Percentiles rank a stretch among this genome's conserved stretches.
Evolutionary conservation across 92 coral and sea anemone genomes (phyloP).

Genomic region (Chrysogorgia sp.): DNA sequence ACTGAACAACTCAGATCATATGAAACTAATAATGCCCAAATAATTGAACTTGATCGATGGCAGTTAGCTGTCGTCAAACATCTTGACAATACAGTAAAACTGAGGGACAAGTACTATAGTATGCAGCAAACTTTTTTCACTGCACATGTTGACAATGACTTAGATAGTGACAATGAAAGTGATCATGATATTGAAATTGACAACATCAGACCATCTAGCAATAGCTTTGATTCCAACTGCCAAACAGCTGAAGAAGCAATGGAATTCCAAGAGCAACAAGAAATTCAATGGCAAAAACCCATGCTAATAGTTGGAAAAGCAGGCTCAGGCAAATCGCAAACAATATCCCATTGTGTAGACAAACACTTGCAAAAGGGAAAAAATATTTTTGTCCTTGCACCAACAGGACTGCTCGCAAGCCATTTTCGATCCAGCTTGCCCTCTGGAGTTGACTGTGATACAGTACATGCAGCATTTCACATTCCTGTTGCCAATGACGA

Average conservation of each 20-base stretch:
- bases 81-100: neutral
- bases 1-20: neutral
- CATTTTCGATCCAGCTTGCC: neutral
- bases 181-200: no score
- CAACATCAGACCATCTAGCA: no score
- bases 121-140: neutral
- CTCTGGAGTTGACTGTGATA: neutral
- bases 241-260: neutral
- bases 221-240: no score
- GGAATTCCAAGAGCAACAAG: neutral
- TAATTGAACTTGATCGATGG: neutral
- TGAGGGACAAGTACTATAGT: neutral
- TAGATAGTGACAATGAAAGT: neutral
- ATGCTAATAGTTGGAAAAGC: slow-evolving; percentile 20
- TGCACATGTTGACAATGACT: neutral
- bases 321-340: slow-evolving; percentile 7
- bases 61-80: neutral
- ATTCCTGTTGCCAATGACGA: neutral
- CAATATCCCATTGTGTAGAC: neutral
- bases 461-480: slow-evolving; percentile 34
- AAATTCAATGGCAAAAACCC: slow-evolving; percentile 1
- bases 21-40: neutral
- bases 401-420: slow-evolving; percentile 5
- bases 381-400: neutral
- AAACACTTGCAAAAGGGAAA: neutral